A percentile compares a stretch with the other conserved stretches of the same genome.
phyloP scores from a whole-genome alignment of 1,140 invertebrate genomes.

The Archegozetes longisetosus region DNA sequence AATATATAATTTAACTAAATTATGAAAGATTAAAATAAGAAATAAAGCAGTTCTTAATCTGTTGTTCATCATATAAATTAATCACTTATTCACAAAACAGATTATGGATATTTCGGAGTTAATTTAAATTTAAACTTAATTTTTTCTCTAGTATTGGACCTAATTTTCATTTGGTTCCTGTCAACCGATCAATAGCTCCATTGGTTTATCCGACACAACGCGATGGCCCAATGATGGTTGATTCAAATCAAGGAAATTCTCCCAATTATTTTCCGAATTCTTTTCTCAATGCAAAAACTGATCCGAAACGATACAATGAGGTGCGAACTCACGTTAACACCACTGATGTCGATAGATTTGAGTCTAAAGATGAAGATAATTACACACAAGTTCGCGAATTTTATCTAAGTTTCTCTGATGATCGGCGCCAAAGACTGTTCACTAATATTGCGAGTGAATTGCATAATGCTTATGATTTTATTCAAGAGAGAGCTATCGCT shows the following conservation, averaged over 20 bases:
- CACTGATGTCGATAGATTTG: slow-evolving; percentile 40
- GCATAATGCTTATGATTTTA: slow-evolving; percentile 57
- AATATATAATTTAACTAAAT: no score
- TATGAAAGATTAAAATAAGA: no score
- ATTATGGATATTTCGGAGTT: not conserved
- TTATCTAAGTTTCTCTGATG: slow-evolving; percentile 52
- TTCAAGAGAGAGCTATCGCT: slow-evolving; percentile 43
- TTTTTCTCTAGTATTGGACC: slow-evolving; percentile 38
- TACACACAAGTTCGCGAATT: slow-evolving; percentile 63
- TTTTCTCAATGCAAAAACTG: slow-evolving; percentile 36
- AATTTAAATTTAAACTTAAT: not conserved
- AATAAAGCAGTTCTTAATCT: no score
- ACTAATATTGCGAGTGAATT: slow-evolving; percentile 63
- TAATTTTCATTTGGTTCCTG: slow-evolving; percentile 80
- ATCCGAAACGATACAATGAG: slow-evolving; percentile 16
- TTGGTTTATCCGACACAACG: slow-evolving; percentile 43
- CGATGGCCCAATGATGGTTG: slow-evolving; percentile 50
- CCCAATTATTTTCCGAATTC: slow-evolving; percentile 95
- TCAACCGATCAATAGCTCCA: slow-evolving; percentile 41
- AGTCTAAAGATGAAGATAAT: slow-evolving; percentile 73
- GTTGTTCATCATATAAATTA: no score
- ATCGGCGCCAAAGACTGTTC: slow-evolving; percentile 50
- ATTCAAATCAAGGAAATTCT: slow-evolving; percentile 39
- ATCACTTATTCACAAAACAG: no score
- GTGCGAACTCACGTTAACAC: not conserved